phyloP scores from a whole-genome alignment of 2,113 vertebrate genomes.

The Phoenicopterus ruber region DNA sequence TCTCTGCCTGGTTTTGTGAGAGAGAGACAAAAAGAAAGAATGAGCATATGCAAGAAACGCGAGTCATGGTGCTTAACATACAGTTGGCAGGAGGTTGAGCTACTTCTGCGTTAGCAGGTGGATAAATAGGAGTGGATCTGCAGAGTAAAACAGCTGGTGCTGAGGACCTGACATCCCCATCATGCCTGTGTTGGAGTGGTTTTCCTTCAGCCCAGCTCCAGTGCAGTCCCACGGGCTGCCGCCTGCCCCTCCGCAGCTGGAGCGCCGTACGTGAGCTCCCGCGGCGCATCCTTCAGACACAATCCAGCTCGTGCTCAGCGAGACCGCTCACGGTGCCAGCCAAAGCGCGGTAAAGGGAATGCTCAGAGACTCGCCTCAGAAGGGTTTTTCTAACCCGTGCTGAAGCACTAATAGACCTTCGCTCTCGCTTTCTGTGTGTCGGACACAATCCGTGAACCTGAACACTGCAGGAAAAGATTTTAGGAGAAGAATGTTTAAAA shows the following conservation, averaged over 20 bases:
- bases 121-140: not conserved
- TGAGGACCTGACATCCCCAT: not conserved
- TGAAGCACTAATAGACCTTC: not conserved
- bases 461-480: not conserved
- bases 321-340: accelerated
- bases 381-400: not conserved
- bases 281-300: not conserved
- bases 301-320: accelerated
- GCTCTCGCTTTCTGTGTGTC: accelerated
- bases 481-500: not conserved
- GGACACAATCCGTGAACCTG: accelerated
- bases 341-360: not conserved
- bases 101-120: not conserved
- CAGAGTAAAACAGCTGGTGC: not conserved
- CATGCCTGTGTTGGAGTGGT: not conserved
- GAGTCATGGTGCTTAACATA: not conserved
- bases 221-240: not conserved
- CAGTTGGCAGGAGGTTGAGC: not conserved
- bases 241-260: not conserved
- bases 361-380: not conserved
- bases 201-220: not conserved
- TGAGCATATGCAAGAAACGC: not conserved
- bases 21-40: not conserved
- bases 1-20: not conserved
- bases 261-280: not conserved